These are phyloP conservation scores for Creontiades dilutus DNA, from an alignment of 2,888 invertebrate species.

Conservation along the genomic window DNA sequence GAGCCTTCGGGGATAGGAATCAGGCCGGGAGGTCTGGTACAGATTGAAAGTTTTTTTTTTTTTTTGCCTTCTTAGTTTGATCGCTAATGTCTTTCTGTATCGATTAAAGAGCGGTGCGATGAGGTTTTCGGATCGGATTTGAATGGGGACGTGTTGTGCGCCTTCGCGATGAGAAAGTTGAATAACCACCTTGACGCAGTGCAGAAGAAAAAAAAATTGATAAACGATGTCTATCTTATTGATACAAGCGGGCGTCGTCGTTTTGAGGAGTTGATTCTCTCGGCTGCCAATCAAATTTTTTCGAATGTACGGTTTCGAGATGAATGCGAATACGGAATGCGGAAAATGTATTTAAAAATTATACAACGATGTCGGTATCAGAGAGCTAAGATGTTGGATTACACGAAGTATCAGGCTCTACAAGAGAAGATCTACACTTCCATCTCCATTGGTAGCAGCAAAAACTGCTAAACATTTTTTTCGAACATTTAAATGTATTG, in stretches of 20 bases:
- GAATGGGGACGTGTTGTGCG: constrained; percentile 23
- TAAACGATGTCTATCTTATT: neutral
- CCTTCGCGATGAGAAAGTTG: neutral
- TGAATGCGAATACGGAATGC: no score
- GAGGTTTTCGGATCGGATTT: neutral
- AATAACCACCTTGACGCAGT: neutral
- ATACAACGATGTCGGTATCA: no score
- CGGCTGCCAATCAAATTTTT: no score
- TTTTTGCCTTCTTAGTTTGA: constrained; percentile 27
- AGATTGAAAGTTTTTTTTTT: neutral
- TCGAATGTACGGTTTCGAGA: no score
- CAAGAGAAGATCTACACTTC: no score
- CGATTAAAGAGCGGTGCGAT: neutral
- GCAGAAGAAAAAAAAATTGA: constrained; percentile 5
- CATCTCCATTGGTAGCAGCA: no score
- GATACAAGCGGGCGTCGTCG: neutral
- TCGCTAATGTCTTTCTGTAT: constrained; percentile 42
- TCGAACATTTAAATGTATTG: no score
- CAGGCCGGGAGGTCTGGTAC: constrained; percentile 21
- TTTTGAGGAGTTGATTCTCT: no score
- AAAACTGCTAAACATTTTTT: no score
- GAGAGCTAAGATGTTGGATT: no score
- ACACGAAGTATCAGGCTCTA: no score
- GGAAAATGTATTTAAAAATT: no score
- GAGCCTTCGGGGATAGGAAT: neutral